Conservation (phyloP, 2,797 vertebrate species). For the Mormyrus proboscirostris region DNA sequence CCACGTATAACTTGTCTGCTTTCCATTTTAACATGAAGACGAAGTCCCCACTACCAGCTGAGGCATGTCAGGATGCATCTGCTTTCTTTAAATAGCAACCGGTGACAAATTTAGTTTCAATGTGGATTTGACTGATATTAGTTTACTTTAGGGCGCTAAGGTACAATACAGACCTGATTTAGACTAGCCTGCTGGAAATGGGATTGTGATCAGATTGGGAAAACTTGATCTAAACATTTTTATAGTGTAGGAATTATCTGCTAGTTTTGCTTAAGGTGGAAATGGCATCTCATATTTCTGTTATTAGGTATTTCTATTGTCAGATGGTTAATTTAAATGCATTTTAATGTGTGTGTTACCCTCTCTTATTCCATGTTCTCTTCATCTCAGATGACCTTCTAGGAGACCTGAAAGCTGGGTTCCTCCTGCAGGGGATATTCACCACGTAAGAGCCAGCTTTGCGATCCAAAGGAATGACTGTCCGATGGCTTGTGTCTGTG, state of each 20-base stretch:
- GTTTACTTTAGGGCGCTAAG: not conserved
- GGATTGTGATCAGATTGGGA: not conserved
- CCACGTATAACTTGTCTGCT: not conserved
- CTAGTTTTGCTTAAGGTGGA: not conserved
- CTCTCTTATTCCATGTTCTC: not conserved
- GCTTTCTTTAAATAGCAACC: not conserved
- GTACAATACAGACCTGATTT: not conserved
- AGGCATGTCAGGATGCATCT: not conserved
- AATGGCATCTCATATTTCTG: not conserved
- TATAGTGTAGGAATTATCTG: not conserved
- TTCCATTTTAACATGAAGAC: not conserved
- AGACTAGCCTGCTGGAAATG: not conserved
- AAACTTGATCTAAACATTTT: not conserved
- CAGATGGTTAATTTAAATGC: not conserved
- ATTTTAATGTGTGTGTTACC: not conserved
- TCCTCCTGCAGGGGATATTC: not conserved
- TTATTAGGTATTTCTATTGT: not conserved
- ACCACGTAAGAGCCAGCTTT: not conserved
- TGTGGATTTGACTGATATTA: not conserved
- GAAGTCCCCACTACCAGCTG: not conserved
- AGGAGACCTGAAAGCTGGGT: not conserved
- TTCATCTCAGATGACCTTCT: not conserved
- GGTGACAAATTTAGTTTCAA: not conserved
- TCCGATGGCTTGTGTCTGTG: slow-evolving; percentile 63
- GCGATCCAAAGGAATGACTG: slow-evolving; percentile 49